Base-by-base conservation (phyloP, 2,888 invertebrate genomes). In the Heliconius hortense region DNA sequence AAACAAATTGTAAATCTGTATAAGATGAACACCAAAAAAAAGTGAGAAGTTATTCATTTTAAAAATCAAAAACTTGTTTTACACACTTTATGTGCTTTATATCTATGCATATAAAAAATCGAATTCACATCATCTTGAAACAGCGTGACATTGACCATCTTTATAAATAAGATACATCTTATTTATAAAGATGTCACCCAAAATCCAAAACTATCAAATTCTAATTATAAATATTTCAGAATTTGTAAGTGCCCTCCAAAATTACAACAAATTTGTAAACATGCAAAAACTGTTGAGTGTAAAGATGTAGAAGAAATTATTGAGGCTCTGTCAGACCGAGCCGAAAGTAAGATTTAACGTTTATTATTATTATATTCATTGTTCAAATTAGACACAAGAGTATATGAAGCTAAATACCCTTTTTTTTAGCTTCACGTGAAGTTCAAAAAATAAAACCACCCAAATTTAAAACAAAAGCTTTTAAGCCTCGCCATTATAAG, bases 221-320 rank as follows among this genome's bases (percentile, higher is more conserved):
- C 21, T 63, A 31, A 63, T 26, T 21, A 21, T 31, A 31, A 64
- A 68, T 67, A 84, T 80, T 88, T 78, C 81, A 90, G 90, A 70
- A 62, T 74, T 39, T 91, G 90, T 79, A 86, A 84, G 69, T 93
- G 93, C 77, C 86, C 88, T 39, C 79, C 82, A n/a, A 83, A 83
- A 69, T 63, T 83, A 69, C 83, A 84, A 74, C 81, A 82, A 73
- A 72, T 80, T 48, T 87, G 88, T 78, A 86, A 84, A 81, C 82
- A 82, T 76, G 72, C 73, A 1, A 87, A 83, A 78, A 79, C 80
- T 31, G 82, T 84, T 0, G 87, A 89, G 31, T 88, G 89, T 74
- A 88, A 84, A 83, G 86, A 91, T 86, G 87, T 92, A 4, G 81
- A 81, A 2, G 90, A 92, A 77, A 89, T 93, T 72, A 85, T 91